Percentiles rank a stretch among this genome's conserved stretches.
phyloP scores from a whole-genome alignment of 2,113 vertebrate species.

The Cathartes aura region DNA sequence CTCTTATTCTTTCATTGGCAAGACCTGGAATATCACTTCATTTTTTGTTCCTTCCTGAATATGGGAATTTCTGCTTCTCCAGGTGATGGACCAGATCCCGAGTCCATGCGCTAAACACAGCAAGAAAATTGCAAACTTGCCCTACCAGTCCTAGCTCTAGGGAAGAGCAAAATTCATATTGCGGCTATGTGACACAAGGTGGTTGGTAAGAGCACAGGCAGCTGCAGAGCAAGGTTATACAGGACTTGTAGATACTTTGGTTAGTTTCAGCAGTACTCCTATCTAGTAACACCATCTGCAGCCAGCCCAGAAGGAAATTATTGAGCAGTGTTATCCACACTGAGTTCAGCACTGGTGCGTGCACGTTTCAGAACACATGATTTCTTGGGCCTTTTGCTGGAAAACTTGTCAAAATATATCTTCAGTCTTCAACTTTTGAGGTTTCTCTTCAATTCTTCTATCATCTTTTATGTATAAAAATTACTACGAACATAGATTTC shows the following conservation, averaged over 20 bases:
- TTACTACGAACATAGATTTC: background rate
- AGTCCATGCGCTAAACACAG: background rate
- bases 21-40: background rate
- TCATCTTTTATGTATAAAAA: background rate
- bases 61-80: background rate
- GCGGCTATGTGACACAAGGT: background rate
- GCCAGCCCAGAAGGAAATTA: background rate
- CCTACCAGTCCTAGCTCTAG: background rate
- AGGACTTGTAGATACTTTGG: rapidly evolving
- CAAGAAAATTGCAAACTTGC: background rate
- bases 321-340: background rate
- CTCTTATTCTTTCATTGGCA: background rate
- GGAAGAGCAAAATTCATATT: background rate
- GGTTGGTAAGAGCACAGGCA: background rate
- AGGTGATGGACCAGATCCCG: background rate
- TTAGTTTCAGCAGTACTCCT: background rate
- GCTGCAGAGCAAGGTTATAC: background rate
- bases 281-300: background rate
- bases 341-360: background rate
- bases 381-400: background rate
- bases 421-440: background rate
- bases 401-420: background rate
- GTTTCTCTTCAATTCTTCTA: background rate
- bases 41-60: background rate
- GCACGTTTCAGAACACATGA: background rate